A percentile compares a stretch with the other conserved stretches of the same genome.
These are phyloP conservation scores for Callaeas wilsoni DNA, from an alignment of 2,113 vertebrate genomes.

Conservation along the genomic window DNA sequence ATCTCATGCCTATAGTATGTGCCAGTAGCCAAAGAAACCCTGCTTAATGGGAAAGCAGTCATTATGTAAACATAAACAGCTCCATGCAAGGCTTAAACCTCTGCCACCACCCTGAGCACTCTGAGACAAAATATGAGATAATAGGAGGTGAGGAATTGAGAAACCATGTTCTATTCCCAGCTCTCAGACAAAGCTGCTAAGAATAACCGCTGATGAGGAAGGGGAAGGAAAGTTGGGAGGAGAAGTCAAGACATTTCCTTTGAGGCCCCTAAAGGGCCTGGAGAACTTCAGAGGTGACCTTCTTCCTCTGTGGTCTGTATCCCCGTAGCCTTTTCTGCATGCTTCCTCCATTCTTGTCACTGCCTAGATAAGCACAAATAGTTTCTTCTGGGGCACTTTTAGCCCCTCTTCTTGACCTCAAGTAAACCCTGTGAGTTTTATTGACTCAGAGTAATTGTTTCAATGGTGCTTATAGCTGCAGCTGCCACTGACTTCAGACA, in stretches of 20 bases:
- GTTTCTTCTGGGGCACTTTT: background rate
- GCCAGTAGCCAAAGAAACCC: background rate
- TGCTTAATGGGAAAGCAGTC: background rate
- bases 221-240: conserved; percentile 39
- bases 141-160: background rate
- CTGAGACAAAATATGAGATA: background rate
- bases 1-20: background rate
- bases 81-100: background rate
- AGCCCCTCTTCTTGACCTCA: background rate
- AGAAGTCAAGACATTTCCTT: conserved; percentile 47
- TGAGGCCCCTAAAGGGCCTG: conserved; percentile 17
- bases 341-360: background rate
- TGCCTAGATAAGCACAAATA: background rate
- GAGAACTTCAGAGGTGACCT: background rate
- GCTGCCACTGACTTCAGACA: background rate
- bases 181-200: conserved; percentile 38
- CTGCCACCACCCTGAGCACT: background rate
- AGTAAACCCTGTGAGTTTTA: background rate
- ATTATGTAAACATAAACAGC: background rate
- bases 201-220: conserved; percentile 45
- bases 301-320: background rate
- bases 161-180: background rate
- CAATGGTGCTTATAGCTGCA: background rate
- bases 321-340: background rate
- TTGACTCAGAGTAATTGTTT: background rate